phyloP scores from a whole-genome alignment of 2,113 vertebrate species.

The Sphaerodactylus townsendi region DNA sequence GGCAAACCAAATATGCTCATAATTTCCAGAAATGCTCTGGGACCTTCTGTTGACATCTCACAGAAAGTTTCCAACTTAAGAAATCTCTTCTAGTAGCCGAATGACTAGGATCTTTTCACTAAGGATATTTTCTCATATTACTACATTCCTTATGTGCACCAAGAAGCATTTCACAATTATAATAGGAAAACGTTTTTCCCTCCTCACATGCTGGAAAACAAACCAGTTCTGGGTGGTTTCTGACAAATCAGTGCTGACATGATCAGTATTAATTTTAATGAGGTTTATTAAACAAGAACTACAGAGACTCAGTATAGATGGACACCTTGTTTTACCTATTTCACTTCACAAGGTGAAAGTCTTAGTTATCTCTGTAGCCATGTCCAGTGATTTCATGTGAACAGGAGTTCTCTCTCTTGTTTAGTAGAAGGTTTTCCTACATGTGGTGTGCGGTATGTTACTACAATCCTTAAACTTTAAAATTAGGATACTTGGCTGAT shows the following conservation, averaged over 20 bases:
- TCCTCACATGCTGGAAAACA: background rate
- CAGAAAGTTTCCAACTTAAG: background rate
- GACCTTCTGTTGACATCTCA: background rate
- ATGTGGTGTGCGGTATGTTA: background rate
- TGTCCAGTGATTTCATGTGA: background rate
- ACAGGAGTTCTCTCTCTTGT: background rate
- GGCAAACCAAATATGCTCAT: background rate
- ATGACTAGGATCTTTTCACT: background rate
- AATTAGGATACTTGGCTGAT: background rate
- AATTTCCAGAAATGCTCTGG: background rate
- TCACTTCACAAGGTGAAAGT: background rate
- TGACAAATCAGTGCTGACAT: background rate
- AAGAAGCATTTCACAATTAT: background rate
- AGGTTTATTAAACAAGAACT: background rate
- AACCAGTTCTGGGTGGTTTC: background rate
- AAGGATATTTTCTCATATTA: background rate
- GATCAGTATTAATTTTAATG: background rate
- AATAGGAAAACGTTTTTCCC: background rate
- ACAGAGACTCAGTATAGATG: background rate
- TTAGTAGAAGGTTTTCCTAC: background rate
- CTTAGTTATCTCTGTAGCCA: background rate
- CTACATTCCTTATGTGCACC: background rate
- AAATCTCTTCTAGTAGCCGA: background rate
- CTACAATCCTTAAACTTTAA: background rate
- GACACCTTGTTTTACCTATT: background rate